These are phyloP conservation scores for Imbricaverruca yamaguchii DNA, from an alignment of 2,888 invertebrate species.

Conservation along the genomic window DNA sequence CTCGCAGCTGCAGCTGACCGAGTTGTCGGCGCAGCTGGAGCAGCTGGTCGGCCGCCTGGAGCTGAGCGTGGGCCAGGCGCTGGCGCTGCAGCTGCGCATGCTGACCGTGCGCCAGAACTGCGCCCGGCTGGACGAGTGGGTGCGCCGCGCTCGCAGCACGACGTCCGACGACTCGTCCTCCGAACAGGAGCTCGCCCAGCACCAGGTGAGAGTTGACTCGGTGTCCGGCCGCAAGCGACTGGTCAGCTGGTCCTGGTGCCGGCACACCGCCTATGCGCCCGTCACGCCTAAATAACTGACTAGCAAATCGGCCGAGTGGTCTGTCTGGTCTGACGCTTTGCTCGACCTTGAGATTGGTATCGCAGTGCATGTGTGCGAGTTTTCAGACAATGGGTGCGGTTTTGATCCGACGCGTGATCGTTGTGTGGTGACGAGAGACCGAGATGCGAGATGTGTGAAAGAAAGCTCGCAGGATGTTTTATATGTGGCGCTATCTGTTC, in stretches of 20 bases:
- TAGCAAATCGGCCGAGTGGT: too few relatives aligned
- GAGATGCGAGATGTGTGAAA: too few relatives aligned
- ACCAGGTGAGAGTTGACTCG: slow-evolving; percentile 35
- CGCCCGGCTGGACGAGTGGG: slow-evolving; percentile 43
- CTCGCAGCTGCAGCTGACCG: slow-evolving; percentile 11
- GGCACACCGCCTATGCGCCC: slow-evolving; percentile 35
- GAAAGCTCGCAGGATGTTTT: too few relatives aligned
- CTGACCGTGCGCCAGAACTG: slow-evolving; percentile 41
- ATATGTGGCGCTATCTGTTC: too few relatives aligned
- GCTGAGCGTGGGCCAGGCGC: slow-evolving; percentile 31
- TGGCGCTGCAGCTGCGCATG: slow-evolving; percentile 40
- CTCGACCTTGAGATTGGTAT: too few relatives aligned
- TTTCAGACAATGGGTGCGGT: too few relatives aligned
- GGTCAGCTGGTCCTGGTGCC: slow-evolving; percentile 35
- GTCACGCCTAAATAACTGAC: too few relatives aligned
- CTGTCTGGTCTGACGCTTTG: too few relatives aligned
- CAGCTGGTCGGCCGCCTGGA: neutral
- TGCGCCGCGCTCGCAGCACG: slow-evolving; percentile 43
- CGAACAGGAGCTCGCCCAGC: slow-evolving; percentile 41
- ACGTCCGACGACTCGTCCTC: slow-evolving; percentile 43
- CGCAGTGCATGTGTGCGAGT: too few relatives aligned
- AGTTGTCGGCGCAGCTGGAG: neutral
- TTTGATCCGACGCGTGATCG: too few relatives aligned
- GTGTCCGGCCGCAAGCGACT: neutral
- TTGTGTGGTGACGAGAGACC: too few relatives aligned